Conservation (phyloP, 2,797 vertebrate species). For the Melanotaenia pygmaea region DNA sequence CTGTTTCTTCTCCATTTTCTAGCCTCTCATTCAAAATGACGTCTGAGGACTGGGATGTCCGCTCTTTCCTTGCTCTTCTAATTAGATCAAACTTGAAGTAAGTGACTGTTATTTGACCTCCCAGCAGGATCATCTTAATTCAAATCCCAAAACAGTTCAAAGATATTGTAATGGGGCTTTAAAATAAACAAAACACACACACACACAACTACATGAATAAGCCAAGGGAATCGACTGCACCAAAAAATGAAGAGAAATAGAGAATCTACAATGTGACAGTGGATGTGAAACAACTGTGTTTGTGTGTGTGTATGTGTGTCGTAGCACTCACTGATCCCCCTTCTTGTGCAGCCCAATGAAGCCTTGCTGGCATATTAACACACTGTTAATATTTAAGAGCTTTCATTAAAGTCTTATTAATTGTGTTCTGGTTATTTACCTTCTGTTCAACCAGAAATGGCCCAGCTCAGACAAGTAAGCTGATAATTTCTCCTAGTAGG, state of each 20-base stretch:
- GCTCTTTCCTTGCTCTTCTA: slow-evolving; percentile 22
- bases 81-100: slow-evolving; percentile 58
- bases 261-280: background rate
- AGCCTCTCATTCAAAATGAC: background rate
- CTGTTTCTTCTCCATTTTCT: background rate
- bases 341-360: background rate
- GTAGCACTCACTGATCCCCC: background rate
- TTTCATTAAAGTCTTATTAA: background rate
- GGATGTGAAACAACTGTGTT: background rate
- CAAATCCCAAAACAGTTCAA: slow-evolving; percentile 42
- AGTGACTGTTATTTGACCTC: slow-evolving; percentile 52
- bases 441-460: background rate
- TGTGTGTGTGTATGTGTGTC: background rate
- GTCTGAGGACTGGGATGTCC: slow-evolving; percentile 26
- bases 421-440: background rate
- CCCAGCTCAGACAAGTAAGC: background rate
- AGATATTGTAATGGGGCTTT: background rate
- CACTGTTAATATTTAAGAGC: background rate
- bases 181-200: background rate
- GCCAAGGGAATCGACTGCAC: slow-evolving; percentile 15
- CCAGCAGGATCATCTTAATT: slow-evolving; percentile 28
- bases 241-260: background rate
- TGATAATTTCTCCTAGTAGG: background rate
- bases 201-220: slow-evolving; percentile 9
- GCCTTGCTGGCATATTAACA: background rate